Evolutionary conservation across 2,113 vertebrate species (phyloP), one percentile per base, ranked within the genome.

Genomic region (Ia io): DNA sequence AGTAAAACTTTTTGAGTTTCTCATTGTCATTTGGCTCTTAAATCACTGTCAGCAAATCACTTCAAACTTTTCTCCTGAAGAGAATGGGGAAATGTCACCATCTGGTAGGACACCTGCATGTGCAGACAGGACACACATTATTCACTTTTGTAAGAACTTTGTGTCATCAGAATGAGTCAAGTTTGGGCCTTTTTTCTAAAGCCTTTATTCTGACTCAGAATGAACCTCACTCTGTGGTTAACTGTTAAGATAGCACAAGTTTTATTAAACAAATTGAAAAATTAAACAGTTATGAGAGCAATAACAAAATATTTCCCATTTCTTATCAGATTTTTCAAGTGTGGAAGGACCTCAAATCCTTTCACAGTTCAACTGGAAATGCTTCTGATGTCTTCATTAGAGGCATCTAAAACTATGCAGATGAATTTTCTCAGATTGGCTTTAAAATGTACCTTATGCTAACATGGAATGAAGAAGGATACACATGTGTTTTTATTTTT

Each of bases 1-100:
- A 78, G 9, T 10, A 30, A 93, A 74, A 49, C 0, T 71, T 59
- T 73, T 35, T 40, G 70, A 61, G 10, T 40, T 35, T 32, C 2
- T 90, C 23, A 93, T 47, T 90, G 17, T 53, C 61, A 69, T 23
- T 61, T 71, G 12, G 37, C 13, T 78, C 25, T 82, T 25, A 69
- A 95, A 65, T 78, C 17, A 32, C 4, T 73, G 28, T 95, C 67
- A 95, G 35, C 10, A 51, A 77, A 82, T 77, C 6, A n/a, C 13
- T 59, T 78, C 18, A 35, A 7, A 16, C 9, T 91, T 77, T 61
- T 9, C n/a, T 40, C 25, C 53, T 76, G 20, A 86, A 84, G 49
- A n/a, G 9, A 70, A 53, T 9, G 1, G 0, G 17, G 6, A 47
- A 61, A 5, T 5, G 4, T 25, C 7, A 44, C n/a, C 25, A n/a